These are phyloP conservation scores for Dolichoris vasculosae DNA, from an alignment of 1,140 invertebrate genomes.

Conservation along the genomic window DNA sequence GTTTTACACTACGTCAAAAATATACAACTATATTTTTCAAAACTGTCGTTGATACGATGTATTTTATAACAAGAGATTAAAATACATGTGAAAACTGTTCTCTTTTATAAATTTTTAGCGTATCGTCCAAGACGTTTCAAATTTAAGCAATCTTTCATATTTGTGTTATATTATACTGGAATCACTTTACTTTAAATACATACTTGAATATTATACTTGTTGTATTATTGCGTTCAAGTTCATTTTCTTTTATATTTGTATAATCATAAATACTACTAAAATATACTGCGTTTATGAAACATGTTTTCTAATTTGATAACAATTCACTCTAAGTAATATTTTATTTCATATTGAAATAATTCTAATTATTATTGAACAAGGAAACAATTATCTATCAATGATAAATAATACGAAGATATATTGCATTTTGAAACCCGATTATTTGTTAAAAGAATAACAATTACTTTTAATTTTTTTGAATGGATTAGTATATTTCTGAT, in stretches of 20 bases:
- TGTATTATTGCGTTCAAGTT: no score
- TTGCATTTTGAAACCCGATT: not conserved
- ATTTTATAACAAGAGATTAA: not conserved
- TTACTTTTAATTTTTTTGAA: not conserved
- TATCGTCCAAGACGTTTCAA: not conserved
- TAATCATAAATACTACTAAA: no score
- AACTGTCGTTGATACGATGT: not conserved
- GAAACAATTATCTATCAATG: not conserved
- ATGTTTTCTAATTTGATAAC: not conserved
- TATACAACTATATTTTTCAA: not conserved
- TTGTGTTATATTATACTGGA: not conserved
- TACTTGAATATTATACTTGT: no score
- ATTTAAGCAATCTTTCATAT: not conserved
- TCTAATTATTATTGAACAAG: not conserved
- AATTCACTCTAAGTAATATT: not conserved
- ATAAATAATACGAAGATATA: not conserved
- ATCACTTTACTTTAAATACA: constrained; percentile 3
- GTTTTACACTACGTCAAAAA: not conserved
- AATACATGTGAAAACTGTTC: not conserved
- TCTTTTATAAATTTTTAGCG: not conserved
- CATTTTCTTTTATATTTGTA: no score
- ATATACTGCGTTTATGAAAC: not conserved
- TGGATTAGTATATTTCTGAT: no score
- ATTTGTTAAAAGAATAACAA: not conserved
- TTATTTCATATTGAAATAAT: not conserved